phyloP scores from a whole-genome alignment of 2,888 invertebrate species.

The Xylota sylvarum region DNA sequence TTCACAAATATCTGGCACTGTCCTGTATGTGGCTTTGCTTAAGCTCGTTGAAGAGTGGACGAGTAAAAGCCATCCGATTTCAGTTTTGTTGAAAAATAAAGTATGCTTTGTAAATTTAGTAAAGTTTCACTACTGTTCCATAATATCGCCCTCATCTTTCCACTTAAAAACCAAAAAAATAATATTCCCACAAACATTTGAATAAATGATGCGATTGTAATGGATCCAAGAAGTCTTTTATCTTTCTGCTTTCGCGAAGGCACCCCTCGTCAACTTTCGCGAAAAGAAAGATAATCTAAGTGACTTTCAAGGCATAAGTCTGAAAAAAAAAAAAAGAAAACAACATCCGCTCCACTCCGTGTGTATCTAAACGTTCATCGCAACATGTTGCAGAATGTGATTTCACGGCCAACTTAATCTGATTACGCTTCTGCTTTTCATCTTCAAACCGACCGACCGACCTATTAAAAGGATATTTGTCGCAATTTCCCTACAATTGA shows the following conservation, averaged over 20 bases:
- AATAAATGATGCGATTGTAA: constrained; percentile 55
- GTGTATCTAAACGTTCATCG: constrained; percentile 14
- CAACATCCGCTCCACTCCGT: constrained; percentile 11
- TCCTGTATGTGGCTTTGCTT: too few species aligned
- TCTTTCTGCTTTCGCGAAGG: neutral
- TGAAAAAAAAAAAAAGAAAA: neutral
- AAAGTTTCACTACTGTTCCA: neutral
- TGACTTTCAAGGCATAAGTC: constrained; percentile 8
- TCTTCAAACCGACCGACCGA: constrained; percentile 18
- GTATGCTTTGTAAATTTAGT: neutral
- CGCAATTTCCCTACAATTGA: constrained; percentile 66
- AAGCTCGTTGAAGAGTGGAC: too few species aligned
- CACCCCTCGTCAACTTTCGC: constrained; percentile 1
- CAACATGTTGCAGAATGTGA: constrained; percentile 62
- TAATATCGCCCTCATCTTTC: neutral
- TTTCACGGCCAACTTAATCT: constrained; percentile 59
- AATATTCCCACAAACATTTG: constrained; percentile 28
- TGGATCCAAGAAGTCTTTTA: constrained; percentile 35
- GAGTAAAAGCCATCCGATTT: too few species aligned
- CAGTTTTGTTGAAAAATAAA: too few species aligned
- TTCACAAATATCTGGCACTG: too few species aligned
- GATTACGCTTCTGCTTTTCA: constrained; percentile 46
- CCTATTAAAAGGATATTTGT: constrained; percentile 71
- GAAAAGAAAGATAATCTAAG: neutral
- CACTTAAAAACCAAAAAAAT: neutral